phyloP scores from a whole-genome alignment of 1,140 invertebrate species.

The Myzus persicae region DNA sequence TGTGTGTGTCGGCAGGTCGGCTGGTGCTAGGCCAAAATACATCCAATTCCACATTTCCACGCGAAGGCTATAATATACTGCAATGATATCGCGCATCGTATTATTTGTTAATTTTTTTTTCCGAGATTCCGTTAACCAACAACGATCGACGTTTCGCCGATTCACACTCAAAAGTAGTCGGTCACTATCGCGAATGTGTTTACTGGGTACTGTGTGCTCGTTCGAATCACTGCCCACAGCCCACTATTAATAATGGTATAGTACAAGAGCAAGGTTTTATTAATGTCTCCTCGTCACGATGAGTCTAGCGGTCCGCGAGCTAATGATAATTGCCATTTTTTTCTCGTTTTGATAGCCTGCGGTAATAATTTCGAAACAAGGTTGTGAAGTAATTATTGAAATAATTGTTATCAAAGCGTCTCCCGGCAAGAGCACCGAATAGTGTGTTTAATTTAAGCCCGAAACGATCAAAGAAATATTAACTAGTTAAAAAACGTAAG shows the following conservation, averaged over 20 bases:
- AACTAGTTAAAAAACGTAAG: neutral
- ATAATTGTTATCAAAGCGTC: neutral
- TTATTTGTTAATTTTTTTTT: conserved; percentile 14
- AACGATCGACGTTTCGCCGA: neutral
- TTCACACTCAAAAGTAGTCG: neutral
- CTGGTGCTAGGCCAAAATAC: conserved; percentile 35
- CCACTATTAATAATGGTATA: no score
- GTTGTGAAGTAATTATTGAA: neutral
- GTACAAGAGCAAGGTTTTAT: neutral
- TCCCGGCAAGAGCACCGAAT: neutral
- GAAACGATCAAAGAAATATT: neutral
- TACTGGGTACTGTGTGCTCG: neutral
- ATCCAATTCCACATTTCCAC: neutral
- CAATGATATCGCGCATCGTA: neutral
- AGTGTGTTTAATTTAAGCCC: neutral
- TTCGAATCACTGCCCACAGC: neutral
- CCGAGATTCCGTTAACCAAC: neutral
- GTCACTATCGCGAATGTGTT: neutral
- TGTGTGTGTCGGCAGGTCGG: neutral
- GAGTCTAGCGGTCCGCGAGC: no score
- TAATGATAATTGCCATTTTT: neutral
- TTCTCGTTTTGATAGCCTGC: neutral
- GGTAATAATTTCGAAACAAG: neutral
- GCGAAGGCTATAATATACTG: neutral
- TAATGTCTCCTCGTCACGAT: neutral